These are phyloP conservation scores for Zoroaster sp. DNA, from an alignment of 53 echinoderm and acorn worm species.

Conservation along the genomic window DNA sequence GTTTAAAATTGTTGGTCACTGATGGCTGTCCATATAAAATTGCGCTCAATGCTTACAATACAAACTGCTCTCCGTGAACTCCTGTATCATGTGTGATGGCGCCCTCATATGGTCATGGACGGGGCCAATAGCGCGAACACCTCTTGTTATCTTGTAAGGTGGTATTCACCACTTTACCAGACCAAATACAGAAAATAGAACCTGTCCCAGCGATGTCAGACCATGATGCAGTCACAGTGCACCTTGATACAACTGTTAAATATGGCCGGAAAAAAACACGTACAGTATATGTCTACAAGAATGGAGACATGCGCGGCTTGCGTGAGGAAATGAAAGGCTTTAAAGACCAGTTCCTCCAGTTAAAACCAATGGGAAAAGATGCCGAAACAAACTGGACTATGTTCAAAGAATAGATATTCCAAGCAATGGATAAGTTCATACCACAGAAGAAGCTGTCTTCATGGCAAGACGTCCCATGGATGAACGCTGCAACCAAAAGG, in stretches of 20 bases:
- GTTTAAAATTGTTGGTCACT: no score
- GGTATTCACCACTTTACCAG: conserved; percentile 27
- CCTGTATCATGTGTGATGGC: no score
- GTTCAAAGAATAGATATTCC: conserved; percentile 17
- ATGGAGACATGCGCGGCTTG: background rate
- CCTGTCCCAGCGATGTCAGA: conserved; percentile 40
- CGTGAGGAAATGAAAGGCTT: background rate
- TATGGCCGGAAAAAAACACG: background rate
- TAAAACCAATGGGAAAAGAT: background rate
- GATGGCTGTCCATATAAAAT: no score
- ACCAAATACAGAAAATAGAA: conserved; percentile 35
- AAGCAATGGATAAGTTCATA: conserved; percentile 7
- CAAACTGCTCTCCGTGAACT: no score
- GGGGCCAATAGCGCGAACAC: no score
- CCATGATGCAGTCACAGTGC: conserved; percentile 29
- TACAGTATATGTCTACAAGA: no score
- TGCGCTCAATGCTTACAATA: no score
- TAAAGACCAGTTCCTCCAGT: conserved; percentile 4
- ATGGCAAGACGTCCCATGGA: conserved; percentile 51
- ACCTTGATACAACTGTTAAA: conserved; percentile 5
- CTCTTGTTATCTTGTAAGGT: no score
- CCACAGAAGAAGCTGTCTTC: background rate
- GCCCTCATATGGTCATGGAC: no score
- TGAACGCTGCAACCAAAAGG: background rate
- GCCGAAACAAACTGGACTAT: conserved; percentile 30